Percentiles rank a stretch among this genome's conserved stretches.
Evolutionary conservation across 2,888 invertebrate species (phyloP).

Genomic region (Philhelius pedissequus): DNA sequence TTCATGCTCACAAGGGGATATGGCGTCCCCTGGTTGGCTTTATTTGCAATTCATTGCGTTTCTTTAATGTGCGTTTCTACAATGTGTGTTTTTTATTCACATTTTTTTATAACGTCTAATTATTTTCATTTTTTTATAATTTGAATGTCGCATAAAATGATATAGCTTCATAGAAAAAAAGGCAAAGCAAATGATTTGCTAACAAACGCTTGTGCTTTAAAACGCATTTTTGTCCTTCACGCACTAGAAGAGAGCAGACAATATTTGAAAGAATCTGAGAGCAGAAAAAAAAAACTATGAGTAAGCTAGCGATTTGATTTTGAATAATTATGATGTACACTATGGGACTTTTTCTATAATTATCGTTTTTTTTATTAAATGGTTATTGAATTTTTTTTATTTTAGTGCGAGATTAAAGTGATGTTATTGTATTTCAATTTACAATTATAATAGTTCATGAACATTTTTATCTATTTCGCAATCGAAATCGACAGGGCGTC

Average conservation of each 20-base stretch:
- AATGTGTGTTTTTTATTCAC: not conserved
- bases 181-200: constrained; percentile 5
- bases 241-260: not conserved
- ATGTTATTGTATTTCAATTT: no score
- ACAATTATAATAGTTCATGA: no score
- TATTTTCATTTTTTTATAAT: constrained; percentile 17
- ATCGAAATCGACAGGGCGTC: no score
- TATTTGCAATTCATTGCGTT: constrained; percentile 35
- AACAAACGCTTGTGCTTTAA: constrained; percentile 11
- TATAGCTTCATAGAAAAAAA: not conserved
- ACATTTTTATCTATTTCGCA: no score
- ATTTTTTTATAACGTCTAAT: constrained; percentile 41
- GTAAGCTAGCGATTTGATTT: not conserved
- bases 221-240: constrained; percentile 25
- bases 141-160: constrained; percentile 7
- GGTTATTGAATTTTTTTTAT: no score
- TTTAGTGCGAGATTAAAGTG: no score
- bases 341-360: no score
- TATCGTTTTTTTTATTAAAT: no score
- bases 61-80: not conserved
- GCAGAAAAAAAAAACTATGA: not conserved
- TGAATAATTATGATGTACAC: not conserved
- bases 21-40: not conserved
- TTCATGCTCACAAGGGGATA: not conserved
- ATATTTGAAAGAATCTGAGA: not conserved